A percentile compares a stretch with the other conserved stretches of the same genome.
Conservation (phyloP, 2,888 invertebrate genomes). For the Drosophila neonasuta region DNA sequence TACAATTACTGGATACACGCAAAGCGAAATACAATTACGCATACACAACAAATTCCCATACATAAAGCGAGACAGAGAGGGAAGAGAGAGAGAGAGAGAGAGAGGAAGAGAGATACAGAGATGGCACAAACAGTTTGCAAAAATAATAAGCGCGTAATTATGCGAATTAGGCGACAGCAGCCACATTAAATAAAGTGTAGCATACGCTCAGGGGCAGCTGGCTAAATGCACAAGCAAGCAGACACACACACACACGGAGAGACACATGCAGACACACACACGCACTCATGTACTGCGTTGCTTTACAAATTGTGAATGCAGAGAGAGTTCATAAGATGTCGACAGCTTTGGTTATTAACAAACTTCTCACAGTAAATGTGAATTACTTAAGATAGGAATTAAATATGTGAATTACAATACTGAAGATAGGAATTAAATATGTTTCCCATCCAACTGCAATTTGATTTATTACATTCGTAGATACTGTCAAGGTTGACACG, state of each 20-base stretch:
- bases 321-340: neutral
- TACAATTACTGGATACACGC: constrained; percentile 72
- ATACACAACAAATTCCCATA: constrained; percentile 17
- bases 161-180: constrained; percentile 76
- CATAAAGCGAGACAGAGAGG: neutral
- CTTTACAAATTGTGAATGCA: constrained; percentile 20
- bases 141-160: constrained; percentile 78
- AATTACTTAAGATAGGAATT: neutral
- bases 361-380: neutral
- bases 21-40: constrained; percentile 74
- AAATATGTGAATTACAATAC: too few species aligned
- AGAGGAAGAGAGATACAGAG: constrained; percentile 5
- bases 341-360: neutral
- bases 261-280: neutral
- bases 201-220: constrained; percentile 73
- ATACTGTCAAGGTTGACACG: neutral
- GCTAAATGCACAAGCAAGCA: constrained; percentile 38
- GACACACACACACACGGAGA: constrained; percentile 7
- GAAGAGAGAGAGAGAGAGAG: neutral
- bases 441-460: neutral
- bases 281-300: neutral
- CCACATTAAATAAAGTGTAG: constrained; percentile 72
- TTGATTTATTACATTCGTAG: neutral
- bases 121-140: constrained; percentile 58
- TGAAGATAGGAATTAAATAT: too few species aligned